Evolutionary conservation across 1,140 invertebrate species (phyloP).

Genomic region (Drosophila arizonae): DNA sequence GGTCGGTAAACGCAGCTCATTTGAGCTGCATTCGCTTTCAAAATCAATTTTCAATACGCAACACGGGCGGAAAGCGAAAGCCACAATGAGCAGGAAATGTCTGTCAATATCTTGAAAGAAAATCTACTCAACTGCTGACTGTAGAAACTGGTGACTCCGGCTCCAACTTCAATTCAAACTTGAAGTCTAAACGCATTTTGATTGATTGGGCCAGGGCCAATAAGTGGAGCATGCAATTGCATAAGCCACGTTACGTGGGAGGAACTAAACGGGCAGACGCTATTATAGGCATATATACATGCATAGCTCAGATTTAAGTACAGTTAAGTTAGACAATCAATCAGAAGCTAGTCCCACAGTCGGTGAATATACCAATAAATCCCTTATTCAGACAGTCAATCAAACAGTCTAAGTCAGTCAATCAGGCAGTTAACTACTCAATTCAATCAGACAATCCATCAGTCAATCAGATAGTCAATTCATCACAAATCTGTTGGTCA

Average conservation of each 20-base stretch:
- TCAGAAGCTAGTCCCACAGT: too few species aligned
- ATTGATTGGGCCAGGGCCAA: conserved; percentile 37
- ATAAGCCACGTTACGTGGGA: conserved; percentile 52
- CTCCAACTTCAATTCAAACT: not conserved
- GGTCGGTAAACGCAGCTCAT: conserved; percentile 9
- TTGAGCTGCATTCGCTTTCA: conserved; percentile 66
- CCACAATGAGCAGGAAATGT: conserved; percentile 65
- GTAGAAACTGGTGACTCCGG: not conserved
- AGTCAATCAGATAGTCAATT: not conserved
- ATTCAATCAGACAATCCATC: conserved; percentile 24
- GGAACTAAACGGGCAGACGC: conserved; percentile 14
- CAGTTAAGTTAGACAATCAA: conserved; percentile 58
- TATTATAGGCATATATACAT: not conserved
- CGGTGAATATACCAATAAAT: too few species aligned
- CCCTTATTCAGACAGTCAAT: too few species aligned
- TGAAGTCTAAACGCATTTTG: conserved; percentile 11
- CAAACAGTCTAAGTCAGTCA: not conserved
- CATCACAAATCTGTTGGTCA: conserved; percentile 9
- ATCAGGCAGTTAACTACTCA: conserved; percentile 5
- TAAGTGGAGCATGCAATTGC: conserved; percentile 68
- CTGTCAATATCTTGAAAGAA: conserved; percentile 56
- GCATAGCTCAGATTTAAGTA: conserved; percentile 4
- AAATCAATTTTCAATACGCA: conserved; percentile 74
- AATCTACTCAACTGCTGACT: conserved; percentile 9
- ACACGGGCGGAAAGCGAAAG: conserved; percentile 46